Evolutionary conservation across 2,888 invertebrate genomes (phyloP), one percentile per base, ranked within the genome.

Genomic region (Netelia inedita): DNA sequence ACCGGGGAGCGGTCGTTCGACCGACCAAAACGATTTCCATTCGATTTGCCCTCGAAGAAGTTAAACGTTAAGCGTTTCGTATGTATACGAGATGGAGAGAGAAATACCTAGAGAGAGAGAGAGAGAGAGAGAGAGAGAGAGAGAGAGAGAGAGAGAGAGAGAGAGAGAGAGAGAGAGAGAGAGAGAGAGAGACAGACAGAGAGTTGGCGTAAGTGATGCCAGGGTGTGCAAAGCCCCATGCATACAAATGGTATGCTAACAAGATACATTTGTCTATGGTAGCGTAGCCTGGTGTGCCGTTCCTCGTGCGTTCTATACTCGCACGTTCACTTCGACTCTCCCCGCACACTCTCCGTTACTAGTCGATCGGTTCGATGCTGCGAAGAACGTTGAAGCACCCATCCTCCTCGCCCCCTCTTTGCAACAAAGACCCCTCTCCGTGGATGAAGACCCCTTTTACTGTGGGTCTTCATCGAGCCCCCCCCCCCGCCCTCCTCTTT

Each of bases 191-290:
- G 53, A 66, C 79, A 82, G 76, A 61, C 16, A 84, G 55, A 75
- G 72, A 71, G 35, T 57, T 72, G 74, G 82, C 80, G 85, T 82
- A 86, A 86, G 85, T 76, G 85, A 85, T 85, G 85, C 78, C 81
- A 81, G 86, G 86, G 89, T 89, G 90, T 89, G 90, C 90, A 91
- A 91, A 93, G 93, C 91, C 91, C 92, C 92, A 93, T 93, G 93
- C 93, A 93, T 93, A 93, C 92, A 93, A 93, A 93, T 93, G 91
- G 91, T 93, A 93, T 93, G 93, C 93, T 92, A 93, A 93, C 92
- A 92, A 93, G 93, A 90, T 93, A 93, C 93, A 93, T 93, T 93
- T 93, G 93, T 93, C 92, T 92, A 93, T 91, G 91, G 91, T 88
- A 89, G 89, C 91, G 89, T 86, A 88, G 86, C 79, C 68, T 66